Evolutionary conservation across 1,140 invertebrate species (phyloP), one percentile per base, ranked within the genome.

Genomic region (Alviniconcha marisindica): DNA sequence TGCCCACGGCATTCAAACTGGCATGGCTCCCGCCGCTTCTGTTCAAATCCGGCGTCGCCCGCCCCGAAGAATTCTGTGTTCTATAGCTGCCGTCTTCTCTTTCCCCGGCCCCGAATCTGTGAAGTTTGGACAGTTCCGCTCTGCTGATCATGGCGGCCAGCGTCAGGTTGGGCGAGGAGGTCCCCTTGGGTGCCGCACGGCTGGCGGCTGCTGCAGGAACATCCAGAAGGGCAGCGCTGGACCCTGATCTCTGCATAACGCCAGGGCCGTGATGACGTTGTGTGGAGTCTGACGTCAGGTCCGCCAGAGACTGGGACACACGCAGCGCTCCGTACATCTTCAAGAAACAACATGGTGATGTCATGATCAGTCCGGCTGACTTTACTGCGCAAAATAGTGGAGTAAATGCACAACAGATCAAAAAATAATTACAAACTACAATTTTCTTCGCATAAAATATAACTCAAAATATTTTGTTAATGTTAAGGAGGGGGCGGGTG

Each of bases 211-310:
- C 21, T 28, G 74, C 31, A n/a, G 78, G 36, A 10, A 80, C 56
- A 60, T 80, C 78, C 21, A 80, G 78, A 3, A 80, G 38, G 1
- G 33, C 78, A 2, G 33, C n/a, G 56, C 78, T 80, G 56, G 77
- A 79, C 2, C 78, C 78, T 10, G 78, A 80, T 33, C 78, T 38
- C 56, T 80, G 78, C 40, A n/a, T 54, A n/a, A 40, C 56, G 10
- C 15, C 1, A 24, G 60, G 42, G 18, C 2, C 12, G 51, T 18
- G 77, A 44, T 18, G 36, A 0, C 36, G 48, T 36, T 28, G 42
- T 24, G 10, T 18, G 56, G 36, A 33, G 24, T 60, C 56, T 44
- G 40, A 42, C 56, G 38, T 80, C 38, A 80, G 78, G 40, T 80
- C 78, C 5, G 78, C 78, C 60, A 80, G 38, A 12, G 78, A 80